These are phyloP conservation scores for Melanchra persicariae DNA, from an alignment of 2,888 invertebrate genomes.

Conservation along the genomic window DNA sequence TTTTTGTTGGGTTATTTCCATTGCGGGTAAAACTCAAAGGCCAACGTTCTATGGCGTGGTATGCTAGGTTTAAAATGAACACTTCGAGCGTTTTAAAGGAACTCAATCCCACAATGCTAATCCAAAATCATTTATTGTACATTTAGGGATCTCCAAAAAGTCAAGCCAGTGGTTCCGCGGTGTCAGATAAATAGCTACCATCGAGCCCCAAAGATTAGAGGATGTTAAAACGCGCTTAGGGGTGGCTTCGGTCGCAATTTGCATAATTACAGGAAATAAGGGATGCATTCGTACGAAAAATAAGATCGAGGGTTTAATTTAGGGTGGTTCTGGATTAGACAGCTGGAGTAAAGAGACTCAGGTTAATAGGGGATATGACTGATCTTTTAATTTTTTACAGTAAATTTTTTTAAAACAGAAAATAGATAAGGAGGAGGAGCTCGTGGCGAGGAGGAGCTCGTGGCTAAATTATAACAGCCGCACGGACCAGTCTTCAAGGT, in stretches of 20 bases:
- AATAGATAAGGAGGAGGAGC: no score
- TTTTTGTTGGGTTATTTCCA: background rate
- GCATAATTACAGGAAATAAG: constrained; percentile 52
- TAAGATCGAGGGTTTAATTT: constrained; percentile 35
- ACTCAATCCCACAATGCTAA: constrained; percentile 9
- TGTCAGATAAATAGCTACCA: constrained; percentile 46
- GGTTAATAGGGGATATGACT: no score
- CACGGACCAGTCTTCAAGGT: no score
- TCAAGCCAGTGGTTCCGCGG: constrained; percentile 34
- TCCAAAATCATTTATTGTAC: constrained; percentile 28
- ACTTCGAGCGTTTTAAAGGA: no score
- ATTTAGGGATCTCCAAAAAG: constrained; percentile 26
- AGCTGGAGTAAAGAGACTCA: background rate
- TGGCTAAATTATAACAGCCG: no score
- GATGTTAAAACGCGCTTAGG: constrained; percentile 49
- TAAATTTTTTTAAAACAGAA: no score
- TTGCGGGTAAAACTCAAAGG: background rate
- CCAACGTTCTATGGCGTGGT: no score
- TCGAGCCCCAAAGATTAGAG: constrained; percentile 48
- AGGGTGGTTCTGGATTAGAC: constrained; percentile 36
- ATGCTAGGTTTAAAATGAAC: no score
- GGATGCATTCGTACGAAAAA: constrained; percentile 55
- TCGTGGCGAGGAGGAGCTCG: no score
- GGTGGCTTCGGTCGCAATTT: constrained; percentile 40
- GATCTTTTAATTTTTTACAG: no score